Conservation (phyloP, 2,113 vertebrate genomes). For the Pedionomus torquatus region DNA sequence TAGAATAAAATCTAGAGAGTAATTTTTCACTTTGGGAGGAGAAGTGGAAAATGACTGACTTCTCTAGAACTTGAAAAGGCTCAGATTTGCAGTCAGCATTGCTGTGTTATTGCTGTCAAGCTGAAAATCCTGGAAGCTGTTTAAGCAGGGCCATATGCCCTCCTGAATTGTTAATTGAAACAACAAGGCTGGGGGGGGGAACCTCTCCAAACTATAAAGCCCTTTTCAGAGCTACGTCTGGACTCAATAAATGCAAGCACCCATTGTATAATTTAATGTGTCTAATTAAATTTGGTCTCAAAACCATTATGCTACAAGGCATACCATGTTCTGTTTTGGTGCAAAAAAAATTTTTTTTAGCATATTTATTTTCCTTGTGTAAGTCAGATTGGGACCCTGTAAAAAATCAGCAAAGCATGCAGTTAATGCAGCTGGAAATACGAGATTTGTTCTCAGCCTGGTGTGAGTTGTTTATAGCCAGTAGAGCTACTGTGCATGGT, state of each 20-base stretch:
- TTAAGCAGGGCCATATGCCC: slow-evolving; percentile 20
- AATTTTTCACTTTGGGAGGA: neutral
- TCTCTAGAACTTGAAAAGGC: neutral
- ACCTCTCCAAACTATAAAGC: neutral
- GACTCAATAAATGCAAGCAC: neutral
- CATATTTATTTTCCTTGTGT: neutral
- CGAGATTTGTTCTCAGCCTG: neutral
- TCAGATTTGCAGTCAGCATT: neutral
- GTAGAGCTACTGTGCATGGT: neutral
- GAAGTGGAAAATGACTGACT: neutral
- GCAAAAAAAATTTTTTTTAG: neutral
- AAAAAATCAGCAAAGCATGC: neutral
- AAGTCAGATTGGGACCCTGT: neutral
- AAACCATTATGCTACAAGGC: neutral
- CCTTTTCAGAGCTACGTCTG: slow-evolving; percentile 17
- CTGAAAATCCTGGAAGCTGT: slow-evolving; percentile 13
- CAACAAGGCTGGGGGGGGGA: neutral
- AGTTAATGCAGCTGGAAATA: neutral
- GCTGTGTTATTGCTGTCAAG: neutral
- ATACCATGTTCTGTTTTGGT: neutral
- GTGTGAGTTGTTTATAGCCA: neutral
- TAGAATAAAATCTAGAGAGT: neutral
- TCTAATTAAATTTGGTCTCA: neutral
- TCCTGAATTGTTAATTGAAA: neutral
- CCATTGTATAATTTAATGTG: neutral